A percentile compares a stretch with the other conserved stretches of the same genome.
These are phyloP conservation scores for Rhodinocichla rosea DNA, from an alignment of 2,113 vertebrate species.

Conservation along the genomic window DNA sequence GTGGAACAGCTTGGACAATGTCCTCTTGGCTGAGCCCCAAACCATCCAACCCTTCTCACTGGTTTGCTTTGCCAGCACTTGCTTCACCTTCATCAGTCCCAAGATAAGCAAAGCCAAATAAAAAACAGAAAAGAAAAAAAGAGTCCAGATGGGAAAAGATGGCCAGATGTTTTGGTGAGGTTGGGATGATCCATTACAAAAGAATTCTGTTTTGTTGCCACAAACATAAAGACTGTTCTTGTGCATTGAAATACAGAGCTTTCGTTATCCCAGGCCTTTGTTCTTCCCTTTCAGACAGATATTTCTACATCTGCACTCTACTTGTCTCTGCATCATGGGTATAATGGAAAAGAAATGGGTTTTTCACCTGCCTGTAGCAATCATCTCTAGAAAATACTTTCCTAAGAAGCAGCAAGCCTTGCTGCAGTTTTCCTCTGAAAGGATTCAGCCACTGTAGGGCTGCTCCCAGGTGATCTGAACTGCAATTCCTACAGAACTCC, in stretches of 20 bases:
- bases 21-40: conserved; percentile 53
- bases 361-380: background rate
- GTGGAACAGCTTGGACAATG: conserved; percentile 32
- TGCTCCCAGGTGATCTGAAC: background rate
- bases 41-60: background rate
- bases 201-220: background rate
- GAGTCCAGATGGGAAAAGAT: conserved; percentile 22
- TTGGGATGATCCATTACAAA: background rate
- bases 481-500: background rate
- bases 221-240: background rate
- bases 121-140: background rate
- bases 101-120: background rate
- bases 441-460: background rate
- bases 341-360: background rate
- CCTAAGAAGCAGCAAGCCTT: background rate
- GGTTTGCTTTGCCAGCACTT: conserved; percentile 36
- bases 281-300: background rate
- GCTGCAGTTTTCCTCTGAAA: background rate
- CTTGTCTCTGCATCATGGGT: background rate
- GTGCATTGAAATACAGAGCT: background rate
- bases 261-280: background rate
- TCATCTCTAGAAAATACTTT: background rate
- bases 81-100: conserved; percentile 32
- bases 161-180: conserved; percentile 59
- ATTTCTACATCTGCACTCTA: background rate